Percentiles rank a stretch among this genome's conserved stretches.
These are phyloP conservation scores for Chiloscyllium punctatum DNA, from an alignment of 2,797 vertebrate genomes.

Conservation along the genomic window DNA sequence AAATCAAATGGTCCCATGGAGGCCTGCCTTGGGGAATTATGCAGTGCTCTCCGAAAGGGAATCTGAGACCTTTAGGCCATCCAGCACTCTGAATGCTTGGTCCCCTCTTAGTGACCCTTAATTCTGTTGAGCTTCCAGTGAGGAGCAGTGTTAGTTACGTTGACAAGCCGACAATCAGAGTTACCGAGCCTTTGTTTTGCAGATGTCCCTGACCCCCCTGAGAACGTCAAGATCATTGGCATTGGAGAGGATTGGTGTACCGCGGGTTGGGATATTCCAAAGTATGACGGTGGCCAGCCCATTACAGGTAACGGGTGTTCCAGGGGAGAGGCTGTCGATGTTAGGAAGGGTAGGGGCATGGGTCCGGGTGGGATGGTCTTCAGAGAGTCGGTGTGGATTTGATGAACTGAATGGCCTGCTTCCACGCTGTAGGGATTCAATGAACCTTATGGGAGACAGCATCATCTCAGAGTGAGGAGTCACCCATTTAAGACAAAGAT, in stretches of 20 bases:
- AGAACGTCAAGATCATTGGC: conserved; percentile 66
- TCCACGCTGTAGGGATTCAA: too few species aligned
- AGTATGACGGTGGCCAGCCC: conserved; percentile 70
- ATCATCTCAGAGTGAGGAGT: too few species aligned
- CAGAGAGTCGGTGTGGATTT: too few species aligned
- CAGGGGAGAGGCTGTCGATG: background rate
- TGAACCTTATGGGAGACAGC: too few species aligned
- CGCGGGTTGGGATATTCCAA: conserved; percentile 72
- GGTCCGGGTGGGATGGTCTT: too few species aligned
- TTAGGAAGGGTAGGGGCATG: background rate
- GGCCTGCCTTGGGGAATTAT: too few species aligned
- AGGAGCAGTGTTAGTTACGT: background rate
- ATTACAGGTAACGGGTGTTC: conserved; percentile 61
- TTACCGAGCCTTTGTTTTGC: background rate
- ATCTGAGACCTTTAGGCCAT: background rate
- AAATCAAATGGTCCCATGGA: too few species aligned
- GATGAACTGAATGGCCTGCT: too few species aligned
- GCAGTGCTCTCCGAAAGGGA: background rate
- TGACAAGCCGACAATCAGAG: background rate
- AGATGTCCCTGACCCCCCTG: conserved; percentile 80
- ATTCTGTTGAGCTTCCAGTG: background rate
- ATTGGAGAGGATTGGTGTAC: conserved; percentile 75
- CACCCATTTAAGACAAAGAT: too few species aligned
- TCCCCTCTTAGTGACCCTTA: background rate
- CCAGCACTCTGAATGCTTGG: background rate